A percentile compares a stretch with the other conserved stretches of the same genome.
Conservation (phyloP, 2,113 vertebrate species). For the Sebastes schlegelii region DNA sequence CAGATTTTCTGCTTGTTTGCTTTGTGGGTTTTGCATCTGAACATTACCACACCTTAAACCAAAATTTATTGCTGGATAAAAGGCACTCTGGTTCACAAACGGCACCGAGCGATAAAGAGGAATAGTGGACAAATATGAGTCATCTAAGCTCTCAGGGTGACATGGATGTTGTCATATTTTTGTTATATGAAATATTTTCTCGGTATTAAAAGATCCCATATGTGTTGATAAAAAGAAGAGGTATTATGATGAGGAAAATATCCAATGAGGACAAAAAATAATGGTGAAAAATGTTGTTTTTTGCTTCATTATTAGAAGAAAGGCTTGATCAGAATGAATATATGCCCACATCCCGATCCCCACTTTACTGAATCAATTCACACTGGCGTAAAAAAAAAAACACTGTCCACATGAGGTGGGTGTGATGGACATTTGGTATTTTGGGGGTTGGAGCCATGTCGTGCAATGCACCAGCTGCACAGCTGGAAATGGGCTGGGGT, state of each 20-base stretch:
- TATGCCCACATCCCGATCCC: conserved; percentile 3
- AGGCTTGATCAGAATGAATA: conserved; percentile 10
- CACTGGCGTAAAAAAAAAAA: conserved; percentile 7
- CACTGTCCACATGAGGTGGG: conserved; percentile 25
- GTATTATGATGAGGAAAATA: neutral
- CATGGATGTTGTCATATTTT: neutral
- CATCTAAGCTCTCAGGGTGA: neutral
- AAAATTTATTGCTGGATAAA: conserved; percentile 24
- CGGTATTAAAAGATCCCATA: neutral
- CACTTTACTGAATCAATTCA: conserved; percentile 32
- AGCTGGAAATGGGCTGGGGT: conserved; percentile 33
- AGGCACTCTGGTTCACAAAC: conserved; percentile 15
- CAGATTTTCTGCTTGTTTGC: conserved; percentile 30
- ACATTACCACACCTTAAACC: conserved; percentile 22
- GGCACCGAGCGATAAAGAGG: conserved; percentile 6
- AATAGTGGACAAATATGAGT: conserved; percentile 21
- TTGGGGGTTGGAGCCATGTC: conserved; percentile 36
- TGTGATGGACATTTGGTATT: conserved; percentile 55
- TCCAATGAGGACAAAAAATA: neutral
- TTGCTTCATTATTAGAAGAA: conserved; percentile 2
- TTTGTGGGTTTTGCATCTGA: conserved; percentile 27
- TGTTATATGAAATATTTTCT: neutral
- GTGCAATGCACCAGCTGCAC: conserved; percentile 44
- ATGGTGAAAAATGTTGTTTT: neutral
- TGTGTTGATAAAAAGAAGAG: neutral